Conservation (phyloP, 2,888 invertebrate genomes). For the Hetaerina titia region DNA sequence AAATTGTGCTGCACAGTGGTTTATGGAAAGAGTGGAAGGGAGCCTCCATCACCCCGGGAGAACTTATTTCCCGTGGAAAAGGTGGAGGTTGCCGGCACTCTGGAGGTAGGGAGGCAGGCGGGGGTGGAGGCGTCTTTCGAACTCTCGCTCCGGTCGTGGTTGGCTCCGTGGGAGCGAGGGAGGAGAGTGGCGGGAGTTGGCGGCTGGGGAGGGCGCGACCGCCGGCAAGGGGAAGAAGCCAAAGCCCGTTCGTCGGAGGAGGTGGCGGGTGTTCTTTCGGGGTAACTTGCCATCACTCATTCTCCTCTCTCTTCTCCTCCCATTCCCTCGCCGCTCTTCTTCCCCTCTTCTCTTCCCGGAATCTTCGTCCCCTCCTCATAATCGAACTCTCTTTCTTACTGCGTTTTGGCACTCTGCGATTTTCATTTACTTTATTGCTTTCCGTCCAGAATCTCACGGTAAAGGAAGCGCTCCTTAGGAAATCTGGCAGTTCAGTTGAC, state of each 20-base stretch:
- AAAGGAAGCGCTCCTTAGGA: too few relatives aligned
- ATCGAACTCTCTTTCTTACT: background rate
- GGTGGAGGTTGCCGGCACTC: too few relatives aligned
- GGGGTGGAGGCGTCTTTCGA: too few relatives aligned
- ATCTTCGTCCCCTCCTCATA: background rate
- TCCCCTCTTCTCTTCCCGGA: background rate
- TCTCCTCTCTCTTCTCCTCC: background rate
- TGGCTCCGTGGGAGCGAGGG: background rate
- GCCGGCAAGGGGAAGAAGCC: background rate
- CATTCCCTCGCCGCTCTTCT: background rate
- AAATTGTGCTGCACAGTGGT: too few relatives aligned
- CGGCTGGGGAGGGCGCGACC: slow-evolving; percentile 4
- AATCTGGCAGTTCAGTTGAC: too few relatives aligned
- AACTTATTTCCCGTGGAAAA: too few relatives aligned
- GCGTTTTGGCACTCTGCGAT: background rate
- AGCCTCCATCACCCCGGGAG: too few relatives aligned
- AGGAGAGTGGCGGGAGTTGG: background rate
- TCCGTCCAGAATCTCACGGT: background rate
- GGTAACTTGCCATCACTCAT: background rate
- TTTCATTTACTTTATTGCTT: background rate
- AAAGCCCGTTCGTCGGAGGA: background rate
- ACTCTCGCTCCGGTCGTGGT: background rate
- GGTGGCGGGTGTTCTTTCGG: background rate
- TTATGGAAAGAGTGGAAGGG: too few relatives aligned
- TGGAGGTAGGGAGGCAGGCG: too few relatives aligned